Evolutionary conservation across 2,113 vertebrate species (phyloP), one percentile per base, ranked within the genome.

Genomic region (Phyllopteryx taeniolatus): DNA sequence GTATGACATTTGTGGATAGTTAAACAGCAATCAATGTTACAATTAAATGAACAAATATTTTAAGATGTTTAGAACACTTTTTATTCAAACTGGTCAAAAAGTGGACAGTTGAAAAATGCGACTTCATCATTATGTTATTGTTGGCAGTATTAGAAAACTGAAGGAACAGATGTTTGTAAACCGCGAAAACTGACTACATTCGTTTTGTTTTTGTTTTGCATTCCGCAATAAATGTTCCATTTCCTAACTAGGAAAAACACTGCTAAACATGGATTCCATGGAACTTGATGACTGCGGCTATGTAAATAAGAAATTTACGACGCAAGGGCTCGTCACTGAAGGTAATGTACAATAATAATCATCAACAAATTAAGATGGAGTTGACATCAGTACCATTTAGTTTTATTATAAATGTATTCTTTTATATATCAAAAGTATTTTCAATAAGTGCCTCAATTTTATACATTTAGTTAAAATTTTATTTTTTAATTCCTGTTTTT

Each of bases 181-280:
- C 53, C n/a, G 53, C 22, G 1, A 56, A 19, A 22, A 22, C 53
- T 22, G 53, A 56, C 8, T 20, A 22, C 53, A 56, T 22, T 56
- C 20, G 22, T 19, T 63, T 42, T 35, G 5, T 35, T 65, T 46
- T 46, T 43, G 43, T n/a, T 49, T 49, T 47, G 12, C 20, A 57
- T 27, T 13, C 2, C 9, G 22, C 60, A 15, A 6, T 6, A 31
- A 33, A 44, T 42, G n/a, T 79, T 5, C 61, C 59, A 15, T 31
- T 20, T 39, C 42, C 2, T 12, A 70, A 79, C 72, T 66, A 71
- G 54, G 17, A 56, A 57, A 43, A n/a, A 53, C 19, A 51, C 31
- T 17, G 68, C 31, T 39, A 14, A 75, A 60, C 20, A 86, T 83
- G 86, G 79, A 87, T 0, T 11, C 14, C 1, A 80, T 87, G 79